These are phyloP conservation scores for Drosophila robusta DNA, from an alignment of 2,888 invertebrate species.

Conservation along the genomic window DNA sequence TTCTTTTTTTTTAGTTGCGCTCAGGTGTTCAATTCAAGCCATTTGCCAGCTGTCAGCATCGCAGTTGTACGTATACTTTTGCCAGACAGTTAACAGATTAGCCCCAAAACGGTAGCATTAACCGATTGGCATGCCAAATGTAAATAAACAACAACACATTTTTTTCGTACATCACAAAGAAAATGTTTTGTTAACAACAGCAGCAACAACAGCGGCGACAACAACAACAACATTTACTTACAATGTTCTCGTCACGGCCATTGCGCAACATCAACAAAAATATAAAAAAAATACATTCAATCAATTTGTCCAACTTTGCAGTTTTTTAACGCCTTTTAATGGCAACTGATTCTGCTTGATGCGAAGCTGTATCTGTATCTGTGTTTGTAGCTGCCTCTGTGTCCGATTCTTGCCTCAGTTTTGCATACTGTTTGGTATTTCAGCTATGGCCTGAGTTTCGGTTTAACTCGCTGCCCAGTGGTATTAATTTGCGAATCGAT, in stretches of 20 bases:
- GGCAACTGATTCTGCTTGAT: slow-evolving; percentile 21
- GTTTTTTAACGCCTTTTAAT: slow-evolving; percentile 16
- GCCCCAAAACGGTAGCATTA: slow-evolving; percentile 26
- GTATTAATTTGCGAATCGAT: background rate
- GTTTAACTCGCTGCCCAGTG: background rate
- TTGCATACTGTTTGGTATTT: background rate
- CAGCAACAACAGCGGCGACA: slow-evolving; percentile 2
- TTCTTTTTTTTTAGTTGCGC: slow-evolving; percentile 6
- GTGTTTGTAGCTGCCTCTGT: background rate
- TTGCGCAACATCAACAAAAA: slow-evolving; percentile 31
- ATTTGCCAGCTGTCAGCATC: slow-evolving; percentile 37
- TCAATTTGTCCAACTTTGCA: slow-evolving; percentile 47
- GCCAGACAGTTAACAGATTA: slow-evolving; percentile 26
- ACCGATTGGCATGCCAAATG: slow-evolving; percentile 25
- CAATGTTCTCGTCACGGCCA: slow-evolving; percentile 32
- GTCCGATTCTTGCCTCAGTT: background rate
- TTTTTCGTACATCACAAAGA: slow-evolving; percentile 15
- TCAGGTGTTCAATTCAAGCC: slow-evolving; percentile 11
- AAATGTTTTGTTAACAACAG: slow-evolving; percentile 21
- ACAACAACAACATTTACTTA: slow-evolving; percentile 11
- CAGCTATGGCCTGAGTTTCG: no score
- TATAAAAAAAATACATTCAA: slow-evolving; percentile 26
- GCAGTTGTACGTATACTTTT: slow-evolving; percentile 2
- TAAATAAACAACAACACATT: slow-evolving; percentile 39
- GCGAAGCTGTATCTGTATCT: background rate